A percentile compares a stretch with the other conserved stretches of the same genome.
These are phyloP conservation scores for Ascaphus truei DNA, from an alignment of 2,113 vertebrate species.

Conservation along the genomic window DNA sequence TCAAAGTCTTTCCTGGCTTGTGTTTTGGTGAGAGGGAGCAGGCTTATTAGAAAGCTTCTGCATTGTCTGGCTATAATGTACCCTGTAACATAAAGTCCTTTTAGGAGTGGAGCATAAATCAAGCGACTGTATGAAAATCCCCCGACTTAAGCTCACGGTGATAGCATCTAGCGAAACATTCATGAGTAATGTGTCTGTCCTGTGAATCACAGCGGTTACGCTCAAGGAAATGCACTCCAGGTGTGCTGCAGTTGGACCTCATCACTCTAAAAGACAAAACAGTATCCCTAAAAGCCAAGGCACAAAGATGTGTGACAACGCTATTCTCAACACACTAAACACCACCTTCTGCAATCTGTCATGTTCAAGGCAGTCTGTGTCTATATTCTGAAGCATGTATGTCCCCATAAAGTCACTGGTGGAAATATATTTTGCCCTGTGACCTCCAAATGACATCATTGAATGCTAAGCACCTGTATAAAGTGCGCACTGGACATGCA, in stretches of 20 bases:
- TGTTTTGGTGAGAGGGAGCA: neutral
- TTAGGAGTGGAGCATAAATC: constrained; percentile 48
- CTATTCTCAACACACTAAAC: constrained; percentile 13
- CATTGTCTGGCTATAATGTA: constrained; percentile 17
- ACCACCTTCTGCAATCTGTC: neutral
- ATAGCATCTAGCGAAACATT: constrained; percentile 46
- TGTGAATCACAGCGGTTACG: constrained; percentile 44
- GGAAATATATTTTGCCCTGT: neutral
- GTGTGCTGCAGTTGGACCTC: neutral
- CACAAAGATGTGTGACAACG: constrained; percentile 36
- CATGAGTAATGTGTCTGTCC: constrained; percentile 45
- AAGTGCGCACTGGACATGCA: fast-evolving
- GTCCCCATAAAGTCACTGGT: fast-evolving
- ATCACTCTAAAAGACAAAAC: constrained; percentile 40
- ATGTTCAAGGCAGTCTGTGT: constrained; percentile 4
- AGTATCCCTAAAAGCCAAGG: constrained; percentile 14
- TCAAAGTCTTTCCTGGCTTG: neutral
- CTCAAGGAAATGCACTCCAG: constrained; percentile 35
- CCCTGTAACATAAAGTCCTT: constrained; percentile 48
- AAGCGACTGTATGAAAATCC: constrained; percentile 52
- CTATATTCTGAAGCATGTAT: neutral
- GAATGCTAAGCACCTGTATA: neutral
- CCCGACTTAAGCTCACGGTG: constrained; percentile 50
- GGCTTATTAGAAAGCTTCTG: constrained; percentile 24
- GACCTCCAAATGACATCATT: constrained; percentile 2